Conservation (phyloP, 2,888 invertebrate genomes). For the Acronicta alni region DNA sequence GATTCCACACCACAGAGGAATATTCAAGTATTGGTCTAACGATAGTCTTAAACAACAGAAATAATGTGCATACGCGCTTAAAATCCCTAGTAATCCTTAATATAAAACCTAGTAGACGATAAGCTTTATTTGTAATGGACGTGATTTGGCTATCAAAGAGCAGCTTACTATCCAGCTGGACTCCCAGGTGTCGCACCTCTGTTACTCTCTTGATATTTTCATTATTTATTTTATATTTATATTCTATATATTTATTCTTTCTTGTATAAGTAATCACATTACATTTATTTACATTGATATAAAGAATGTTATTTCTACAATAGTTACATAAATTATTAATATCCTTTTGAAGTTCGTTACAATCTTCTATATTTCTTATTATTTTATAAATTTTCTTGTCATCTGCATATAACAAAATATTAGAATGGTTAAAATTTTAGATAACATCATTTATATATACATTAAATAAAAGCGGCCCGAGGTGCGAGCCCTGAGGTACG, state of each 20-base stretch:
- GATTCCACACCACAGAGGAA: no score
- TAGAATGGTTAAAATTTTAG: slow-evolving; percentile 4
- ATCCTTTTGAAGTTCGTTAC: slow-evolving; percentile 12
- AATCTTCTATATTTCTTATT: slow-evolving; percentile 10
- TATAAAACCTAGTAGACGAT: no score
- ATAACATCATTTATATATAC: neutral
- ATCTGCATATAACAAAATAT: slow-evolving; percentile 17
- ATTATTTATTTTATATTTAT: slow-evolving; percentile 9
- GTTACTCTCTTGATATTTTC: slow-evolving; percentile 3
- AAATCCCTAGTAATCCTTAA: no score
- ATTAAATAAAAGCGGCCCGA: neutral
- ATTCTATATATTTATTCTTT: slow-evolving; percentile 8
- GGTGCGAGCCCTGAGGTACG: neutral
- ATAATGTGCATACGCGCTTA: no score
- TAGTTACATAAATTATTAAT: slow-evolving; percentile 17
- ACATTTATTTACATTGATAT: slow-evolving; percentile 14
- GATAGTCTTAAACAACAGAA: no score
- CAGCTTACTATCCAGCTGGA: slow-evolving; percentile 9
- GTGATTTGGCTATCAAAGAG: slow-evolving; percentile 9
- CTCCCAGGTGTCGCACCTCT: slow-evolving; percentile 14
- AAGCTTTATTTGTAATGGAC: no score
- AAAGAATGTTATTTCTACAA: slow-evolving; percentile 16
- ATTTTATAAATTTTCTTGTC: slow-evolving; percentile 17
- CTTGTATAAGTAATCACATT: slow-evolving; percentile 17
- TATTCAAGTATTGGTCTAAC: no score